A percentile compares a stretch with the other conserved stretches of the same genome.
phyloP scores from a whole-genome alignment of 2,113 vertebrate species.

The Thamnophis sirtalis region DNA sequence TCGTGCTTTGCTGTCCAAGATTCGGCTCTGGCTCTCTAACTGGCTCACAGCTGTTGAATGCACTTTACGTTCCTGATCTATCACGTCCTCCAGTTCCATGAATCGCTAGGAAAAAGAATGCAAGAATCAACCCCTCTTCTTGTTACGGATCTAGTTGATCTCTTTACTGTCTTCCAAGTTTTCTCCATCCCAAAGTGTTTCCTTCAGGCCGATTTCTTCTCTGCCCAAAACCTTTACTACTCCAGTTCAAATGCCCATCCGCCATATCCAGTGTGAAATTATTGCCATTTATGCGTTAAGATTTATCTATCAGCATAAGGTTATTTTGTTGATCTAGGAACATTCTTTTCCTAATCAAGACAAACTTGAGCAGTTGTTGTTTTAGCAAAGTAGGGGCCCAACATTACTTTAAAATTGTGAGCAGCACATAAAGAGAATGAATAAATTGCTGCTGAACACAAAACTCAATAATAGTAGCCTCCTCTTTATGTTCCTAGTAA shows the following conservation, averaged over 20 bases:
- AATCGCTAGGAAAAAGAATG: neutral
- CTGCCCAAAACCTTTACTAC: neutral
- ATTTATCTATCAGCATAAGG: neutral
- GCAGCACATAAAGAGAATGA: neutral
- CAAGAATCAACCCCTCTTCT: neutral
- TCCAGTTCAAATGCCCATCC: neutral
- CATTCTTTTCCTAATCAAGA: neutral
- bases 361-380: neutral
- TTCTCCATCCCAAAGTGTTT: no score
- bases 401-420: neutral
- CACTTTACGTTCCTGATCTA: conserved; percentile 7
- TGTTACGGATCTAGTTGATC: no score
- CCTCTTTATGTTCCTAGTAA: neutral
- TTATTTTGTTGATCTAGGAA: neutral
- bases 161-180: neutral
- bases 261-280: neutral
- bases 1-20: conserved; percentile 14
- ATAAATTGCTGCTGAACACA: neutral
- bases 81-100: conserved; percentile 14
- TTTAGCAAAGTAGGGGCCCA: neutral
- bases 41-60: neutral
- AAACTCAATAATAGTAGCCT: neutral
- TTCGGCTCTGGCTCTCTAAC: conserved; percentile 1
- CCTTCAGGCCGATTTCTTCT: neutral
- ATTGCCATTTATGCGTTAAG: neutral